A percentile compares a stretch with the other conserved stretches of the same genome.
phyloP scores from a whole-genome alignment of 2,113 vertebrate genomes.

The Pogona vitticeps region DNA sequence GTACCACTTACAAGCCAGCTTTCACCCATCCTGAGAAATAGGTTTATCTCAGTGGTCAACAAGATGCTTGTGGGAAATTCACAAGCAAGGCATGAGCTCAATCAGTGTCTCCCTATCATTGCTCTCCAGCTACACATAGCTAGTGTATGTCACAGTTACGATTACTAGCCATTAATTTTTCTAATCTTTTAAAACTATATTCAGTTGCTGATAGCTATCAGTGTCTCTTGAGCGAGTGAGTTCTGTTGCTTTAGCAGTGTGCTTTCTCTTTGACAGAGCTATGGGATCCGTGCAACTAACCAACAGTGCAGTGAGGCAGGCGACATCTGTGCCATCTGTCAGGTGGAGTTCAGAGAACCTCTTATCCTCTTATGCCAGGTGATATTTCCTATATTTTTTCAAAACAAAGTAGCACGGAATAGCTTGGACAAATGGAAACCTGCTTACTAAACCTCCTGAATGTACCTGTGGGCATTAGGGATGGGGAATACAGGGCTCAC shows the following conservation, averaged over 20 bases:
- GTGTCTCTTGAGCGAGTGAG: not conserved
- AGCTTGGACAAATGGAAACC: not conserved
- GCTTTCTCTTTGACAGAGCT: constrained; percentile 77
- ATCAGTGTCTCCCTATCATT: too few relatives aligned
- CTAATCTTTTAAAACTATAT: not conserved
- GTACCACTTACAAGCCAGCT: too few relatives aligned
- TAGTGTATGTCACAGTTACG: too few relatives aligned
- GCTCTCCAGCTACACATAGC: too few relatives aligned
- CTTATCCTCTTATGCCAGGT: constrained; percentile 94
- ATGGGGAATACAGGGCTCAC: not conserved
- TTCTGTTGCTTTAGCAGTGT: not conserved
- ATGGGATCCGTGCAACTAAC: constrained; percentile 89
- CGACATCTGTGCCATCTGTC: constrained; percentile 95
- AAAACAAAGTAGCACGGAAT: too few relatives aligned
- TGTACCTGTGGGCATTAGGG: not conserved
- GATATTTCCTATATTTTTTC: not conserved
- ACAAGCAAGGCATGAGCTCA: not conserved
- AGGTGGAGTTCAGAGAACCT: constrained; percentile 93
- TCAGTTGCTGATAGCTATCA: not conserved
- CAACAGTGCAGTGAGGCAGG: constrained; percentile 96
- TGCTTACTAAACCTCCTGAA: too few relatives aligned
- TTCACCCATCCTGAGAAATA: too few relatives aligned
- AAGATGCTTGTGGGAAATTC: not conserved
- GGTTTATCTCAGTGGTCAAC: too few relatives aligned
- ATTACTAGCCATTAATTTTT: not conserved